Conservation (phyloP, 2,888 invertebrate species). For the Conistra vaccinii region DNA sequence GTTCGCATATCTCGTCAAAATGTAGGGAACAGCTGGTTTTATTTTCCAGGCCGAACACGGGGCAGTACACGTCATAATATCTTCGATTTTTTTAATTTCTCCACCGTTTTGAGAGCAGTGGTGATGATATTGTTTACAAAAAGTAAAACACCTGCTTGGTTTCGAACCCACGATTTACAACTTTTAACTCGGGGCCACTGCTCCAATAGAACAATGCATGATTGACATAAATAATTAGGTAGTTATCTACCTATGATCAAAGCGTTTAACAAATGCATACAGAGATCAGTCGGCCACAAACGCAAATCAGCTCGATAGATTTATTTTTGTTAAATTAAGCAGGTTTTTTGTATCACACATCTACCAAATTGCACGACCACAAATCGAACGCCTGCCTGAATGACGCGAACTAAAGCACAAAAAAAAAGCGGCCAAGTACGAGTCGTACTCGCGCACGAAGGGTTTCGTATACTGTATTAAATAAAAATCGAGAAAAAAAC, state of each 20-base stretch:
- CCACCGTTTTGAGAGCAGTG: too few species aligned
- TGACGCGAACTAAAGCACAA: background rate
- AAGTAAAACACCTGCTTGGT: too few species aligned
- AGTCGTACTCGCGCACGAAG: background rate
- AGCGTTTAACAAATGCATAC: background rate
- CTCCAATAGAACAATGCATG: background rate
- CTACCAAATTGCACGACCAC: background rate
- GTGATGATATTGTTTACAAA: too few species aligned
- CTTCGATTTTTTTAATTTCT: too few species aligned
- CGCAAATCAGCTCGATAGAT: background rate
- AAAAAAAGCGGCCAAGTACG: background rate
- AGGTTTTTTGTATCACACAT: background rate
- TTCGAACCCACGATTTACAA: too few species aligned
- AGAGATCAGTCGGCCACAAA: background rate
- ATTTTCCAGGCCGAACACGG: too few species aligned
- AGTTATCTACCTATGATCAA: background rate
- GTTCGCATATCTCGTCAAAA: too few species aligned
- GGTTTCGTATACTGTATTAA: background rate
- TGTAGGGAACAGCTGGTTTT: too few species aligned
- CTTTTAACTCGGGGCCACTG: too few species aligned
- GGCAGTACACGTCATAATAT: too few species aligned
- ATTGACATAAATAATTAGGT: background rate
- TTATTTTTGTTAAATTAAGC: conserved; percentile 3
- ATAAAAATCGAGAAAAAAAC: background rate
- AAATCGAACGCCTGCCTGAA: background rate